Evolutionary conservation across 1,140 invertebrate genomes (phyloP), one percentile per base, ranked within the genome.

Genomic region (Tetraneura akinire): DNA sequence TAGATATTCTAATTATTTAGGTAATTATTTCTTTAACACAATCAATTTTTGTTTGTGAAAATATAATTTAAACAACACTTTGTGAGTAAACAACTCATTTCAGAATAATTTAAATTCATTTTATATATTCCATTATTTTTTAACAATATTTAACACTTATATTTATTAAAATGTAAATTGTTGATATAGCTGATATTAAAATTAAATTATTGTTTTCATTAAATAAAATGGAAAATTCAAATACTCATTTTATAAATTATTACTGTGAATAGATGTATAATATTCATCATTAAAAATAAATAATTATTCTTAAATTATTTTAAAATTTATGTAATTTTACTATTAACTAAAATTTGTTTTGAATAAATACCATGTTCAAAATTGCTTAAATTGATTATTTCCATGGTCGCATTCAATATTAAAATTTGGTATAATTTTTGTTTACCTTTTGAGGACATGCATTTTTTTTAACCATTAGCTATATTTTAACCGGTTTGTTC

Each of bases 401-500:
- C 26, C 8, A 49, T 49, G 45, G 42, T 47, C 45, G 49, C 21
- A 6, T 70, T 70, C 14, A 4, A 26, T 18, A 26, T 70, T 47
- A 26, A 70, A 3, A 26, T 18, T 26, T 14, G 21, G 21, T 68
- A 14, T 23, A 23, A n/a, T 68, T 68, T 8, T 47, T 23, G 29
- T 68, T 23, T 26, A 68, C 10, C 4, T 68, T n/a, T 47, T 68
- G 66, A 70, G 66, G 14, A 70, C 66, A 47, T 47, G 8, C 21
- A 47, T 49, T 47, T 26, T 70, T 70, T 26, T 14, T 70, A 66
- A 66, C 32, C 4, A 26, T 68, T 68, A 49, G n/a, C 21, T 16
- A 70, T 6, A 6, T 26, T 14, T 70, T 70, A 70, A 70, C 45
- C 42, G 47, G 66, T 42, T 70, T 70, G 21, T 70, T 70, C 66